Evolutionary conservation across 2,888 invertebrate species (phyloP), one percentile per base, ranked within the genome.

Genomic region (Lobophora halterata): DNA sequence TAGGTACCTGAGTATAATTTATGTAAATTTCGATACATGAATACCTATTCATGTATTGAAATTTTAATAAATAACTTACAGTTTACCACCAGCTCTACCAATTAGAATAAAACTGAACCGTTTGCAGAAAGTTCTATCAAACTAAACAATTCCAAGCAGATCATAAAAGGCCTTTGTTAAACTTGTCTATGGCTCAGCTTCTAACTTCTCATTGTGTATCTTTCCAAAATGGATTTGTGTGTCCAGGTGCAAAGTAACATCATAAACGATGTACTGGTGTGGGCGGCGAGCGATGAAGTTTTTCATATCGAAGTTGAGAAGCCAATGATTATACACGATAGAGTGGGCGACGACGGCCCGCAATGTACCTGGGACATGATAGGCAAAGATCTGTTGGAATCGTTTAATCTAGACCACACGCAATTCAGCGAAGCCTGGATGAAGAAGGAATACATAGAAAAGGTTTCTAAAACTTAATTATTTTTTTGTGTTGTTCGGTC

Each of bases 391-490:
- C 19, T 61, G 20, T 40, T 75, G 17, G 43, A 68, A 11, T 44
- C 60, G 6, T 54, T 68, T 19, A 67, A 65, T 19, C 48, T 73
- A 19, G 85, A 80, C 36, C 66, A 71, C 18, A 71, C 72, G 4
- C 65, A 78, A 35, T 75, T 83, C 34, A 81, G 64, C 54, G 67
- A 65, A 1, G 58, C 76, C 18, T 85, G 82, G 82, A 53, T 85
- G 66, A 81, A 76, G 52, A 83, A 75, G 45, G 80, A 82, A 31
- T 79, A 75, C 42, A 65, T 81, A 21, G 58, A 68, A 20, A 82
- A 77, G 77, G 85, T 85, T 55, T 5, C 1, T 6, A 19, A 5
- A 5, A n/a, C n/a, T n/a, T n/a, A n/a, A n/a, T n/a, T n/a, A n/a
- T n/a, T n/a, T n/a, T n/a, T n/a, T n/a, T n/a, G n/a, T n/a, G n/a